A percentile compares a stretch with the other conserved stretches of the same genome.
These are phyloP conservation scores for Lampris incognitus DNA, from an alignment of 2,113 vertebrate species.

Conservation along the genomic window DNA sequence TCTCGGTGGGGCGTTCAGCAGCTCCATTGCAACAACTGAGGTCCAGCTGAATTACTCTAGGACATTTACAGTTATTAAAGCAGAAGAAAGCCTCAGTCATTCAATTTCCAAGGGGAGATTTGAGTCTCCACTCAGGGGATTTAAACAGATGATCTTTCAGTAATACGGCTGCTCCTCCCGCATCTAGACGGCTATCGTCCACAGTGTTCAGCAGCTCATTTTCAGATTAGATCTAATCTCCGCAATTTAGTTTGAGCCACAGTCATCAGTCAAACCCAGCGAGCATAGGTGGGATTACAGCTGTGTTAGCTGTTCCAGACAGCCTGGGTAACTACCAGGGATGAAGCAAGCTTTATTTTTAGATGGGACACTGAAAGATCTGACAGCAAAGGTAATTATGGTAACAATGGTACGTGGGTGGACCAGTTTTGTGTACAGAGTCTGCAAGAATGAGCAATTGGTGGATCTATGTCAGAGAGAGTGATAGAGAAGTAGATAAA, in stretches of 20 bases:
- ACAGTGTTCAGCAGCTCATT: neutral
- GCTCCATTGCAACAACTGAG: too few species aligned
- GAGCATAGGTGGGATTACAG: neutral
- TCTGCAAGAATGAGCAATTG: neutral
- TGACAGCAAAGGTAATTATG: constrained; percentile 38
- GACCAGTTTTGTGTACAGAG: constrained; percentile 1
- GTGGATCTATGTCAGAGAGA: constrained; percentile 19
- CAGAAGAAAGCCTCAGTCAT: too few species aligned
- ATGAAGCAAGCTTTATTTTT: constrained; percentile 56
- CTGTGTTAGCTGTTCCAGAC: neutral
- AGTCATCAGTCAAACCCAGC: neutral
- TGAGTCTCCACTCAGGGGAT: too few species aligned
- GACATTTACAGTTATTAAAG: too few species aligned
- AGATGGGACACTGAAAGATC: constrained; percentile 27
- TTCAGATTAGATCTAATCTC: constrained; percentile 27
- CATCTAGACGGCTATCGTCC: too few species aligned
- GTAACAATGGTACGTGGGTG: constrained; percentile 45
- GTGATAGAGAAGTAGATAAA: constrained; percentile 15
- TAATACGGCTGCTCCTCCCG: too few species aligned
- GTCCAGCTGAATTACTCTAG: too few species aligned
- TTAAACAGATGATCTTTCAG: too few species aligned
- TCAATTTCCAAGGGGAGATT: too few species aligned
- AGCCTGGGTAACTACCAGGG: too few species aligned
- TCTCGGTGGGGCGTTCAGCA: too few species aligned
- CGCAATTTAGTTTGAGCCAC: neutral